phyloP scores from a whole-genome alignment of 2,888 invertebrate species.

The Coelogynopora nodosa region DNA sequence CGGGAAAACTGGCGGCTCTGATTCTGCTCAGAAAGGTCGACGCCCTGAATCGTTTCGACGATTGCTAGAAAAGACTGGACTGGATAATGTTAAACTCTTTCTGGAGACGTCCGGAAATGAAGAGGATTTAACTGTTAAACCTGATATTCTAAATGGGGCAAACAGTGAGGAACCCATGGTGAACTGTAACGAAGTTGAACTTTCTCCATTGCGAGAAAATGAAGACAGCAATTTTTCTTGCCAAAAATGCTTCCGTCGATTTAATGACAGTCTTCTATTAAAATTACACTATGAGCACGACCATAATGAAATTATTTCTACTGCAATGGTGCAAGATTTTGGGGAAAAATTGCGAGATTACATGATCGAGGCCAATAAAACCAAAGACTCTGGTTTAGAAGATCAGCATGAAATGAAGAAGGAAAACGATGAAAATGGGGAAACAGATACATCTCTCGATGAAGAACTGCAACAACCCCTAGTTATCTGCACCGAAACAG shows the following conservation, averaged over 20 bases:
- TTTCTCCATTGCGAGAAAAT: neutral
- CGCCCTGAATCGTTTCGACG: neutral
- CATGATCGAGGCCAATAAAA: neutral
- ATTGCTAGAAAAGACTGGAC: neutral
- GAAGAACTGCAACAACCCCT: neutral
- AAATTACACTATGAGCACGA: neutral
- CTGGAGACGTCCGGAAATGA: neutral
- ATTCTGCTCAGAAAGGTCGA: neutral
- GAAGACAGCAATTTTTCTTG: neutral
- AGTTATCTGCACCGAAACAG: constrained; percentile 9
- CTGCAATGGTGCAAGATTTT: neutral
- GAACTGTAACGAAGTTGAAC: neutral
- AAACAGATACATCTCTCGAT: neutral
- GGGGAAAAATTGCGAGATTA: constrained; percentile 3
- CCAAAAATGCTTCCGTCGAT: neutral
- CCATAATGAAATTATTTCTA: neutral
- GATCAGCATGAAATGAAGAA: neutral
- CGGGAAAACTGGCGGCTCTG: neutral
- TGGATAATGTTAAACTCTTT: neutral
- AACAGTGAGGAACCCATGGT: neutral
- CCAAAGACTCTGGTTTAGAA: neutral
- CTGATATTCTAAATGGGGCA: neutral
- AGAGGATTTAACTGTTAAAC: neutral
- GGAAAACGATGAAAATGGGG: neutral
- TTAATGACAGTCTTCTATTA: constrained; percentile 4